Evolutionary conservation across 2,888 invertebrate species (phyloP).

Genomic region (Pogonocherus hispidulus): DNA sequence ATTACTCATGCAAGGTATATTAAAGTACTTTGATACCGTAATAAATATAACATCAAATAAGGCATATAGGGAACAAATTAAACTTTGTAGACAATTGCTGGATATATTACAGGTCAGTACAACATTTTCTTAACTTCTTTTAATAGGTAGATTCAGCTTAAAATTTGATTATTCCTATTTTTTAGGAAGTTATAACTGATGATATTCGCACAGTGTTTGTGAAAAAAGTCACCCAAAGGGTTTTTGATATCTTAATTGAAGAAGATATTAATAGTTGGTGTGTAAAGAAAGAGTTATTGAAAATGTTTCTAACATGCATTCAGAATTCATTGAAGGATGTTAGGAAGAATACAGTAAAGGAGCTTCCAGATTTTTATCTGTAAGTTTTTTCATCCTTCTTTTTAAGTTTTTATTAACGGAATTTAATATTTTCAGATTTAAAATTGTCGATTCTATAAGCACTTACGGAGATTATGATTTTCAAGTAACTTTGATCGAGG

Average conservation of each 20-base stretch:
- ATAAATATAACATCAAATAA: constrained; percentile 11
- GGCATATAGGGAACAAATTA: constrained; percentile 15
- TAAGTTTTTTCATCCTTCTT: constrained; percentile 29
- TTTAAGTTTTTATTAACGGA: not conserved
- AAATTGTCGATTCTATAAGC: constrained; percentile 38
- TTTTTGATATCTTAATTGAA: constrained; percentile 41
- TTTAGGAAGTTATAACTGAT: constrained; percentile 33
- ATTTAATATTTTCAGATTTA: constrained; percentile 34
- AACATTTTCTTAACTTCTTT: not conserved
- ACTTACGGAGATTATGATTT: constrained; percentile 42
- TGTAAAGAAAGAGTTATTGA: constrained; percentile 41
- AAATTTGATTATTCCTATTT: not conserved
- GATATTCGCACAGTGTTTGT: constrained; percentile 22
- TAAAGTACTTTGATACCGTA: constrained; percentile 16
- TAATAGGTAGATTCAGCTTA: not conserved
- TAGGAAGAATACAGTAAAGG: constrained; percentile 20
- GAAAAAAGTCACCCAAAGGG: constrained; percentile 23
- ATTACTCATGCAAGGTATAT: constrained; percentile 7
- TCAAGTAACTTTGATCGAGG: constrained; percentile 39
- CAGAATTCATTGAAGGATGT: constrained; percentile 5
- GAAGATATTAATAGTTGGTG: constrained; percentile 37
- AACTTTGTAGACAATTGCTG: constrained; percentile 11
- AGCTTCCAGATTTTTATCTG: constrained; percentile 38
- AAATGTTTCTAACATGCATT: constrained; percentile 28
- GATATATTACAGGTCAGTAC: constrained; percentile 11